Evolutionary conservation across 2,888 invertebrate genomes (phyloP).

Genomic region (Pandemis cinnamomeana): DNA sequence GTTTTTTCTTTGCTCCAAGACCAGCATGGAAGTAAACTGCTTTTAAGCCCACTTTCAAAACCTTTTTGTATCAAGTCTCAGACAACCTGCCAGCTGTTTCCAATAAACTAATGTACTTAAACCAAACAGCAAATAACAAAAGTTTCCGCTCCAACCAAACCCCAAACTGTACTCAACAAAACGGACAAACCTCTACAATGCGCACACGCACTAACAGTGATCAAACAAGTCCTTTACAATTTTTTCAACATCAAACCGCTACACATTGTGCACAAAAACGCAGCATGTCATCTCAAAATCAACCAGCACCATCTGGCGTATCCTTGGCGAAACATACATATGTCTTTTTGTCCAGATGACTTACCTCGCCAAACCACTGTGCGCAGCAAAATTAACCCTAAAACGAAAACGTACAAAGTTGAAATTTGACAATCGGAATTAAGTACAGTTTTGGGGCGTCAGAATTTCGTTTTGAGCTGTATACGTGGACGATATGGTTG

Average conservation of each 20-base stretch:
- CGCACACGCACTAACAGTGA: slow-evolving; percentile 33
- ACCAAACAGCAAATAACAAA: background rate
- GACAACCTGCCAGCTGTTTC: background rate
- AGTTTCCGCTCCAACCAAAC: slow-evolving; percentile 2
- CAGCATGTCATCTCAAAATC: slow-evolving; percentile 63
- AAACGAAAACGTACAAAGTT: slow-evolving; percentile 17
- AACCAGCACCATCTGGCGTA: slow-evolving; percentile 69
- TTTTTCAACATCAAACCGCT: slow-evolving; percentile 59
- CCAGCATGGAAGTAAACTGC: too few relatives aligned
- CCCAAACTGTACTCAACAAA: slow-evolving; percentile 17
- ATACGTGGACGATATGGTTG: slow-evolving; percentile 47
- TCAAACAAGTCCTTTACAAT: slow-evolving; percentile 34
- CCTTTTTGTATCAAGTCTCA: background rate
- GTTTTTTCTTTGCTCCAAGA: too few relatives aligned
- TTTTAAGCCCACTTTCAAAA: too few relatives aligned
- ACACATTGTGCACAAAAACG: slow-evolving; percentile 62
- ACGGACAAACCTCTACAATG: slow-evolving; percentile 11
- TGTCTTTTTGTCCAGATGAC: slow-evolving; percentile 75
- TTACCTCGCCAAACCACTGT: slow-evolving; percentile 53
- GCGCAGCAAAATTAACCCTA: slow-evolving; percentile 43
- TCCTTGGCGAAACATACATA: slow-evolving; percentile 73
- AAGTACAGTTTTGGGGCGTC: slow-evolving; percentile 25
- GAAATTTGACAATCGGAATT: slow-evolving; percentile 32
- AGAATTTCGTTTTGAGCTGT: slow-evolving; percentile 38
- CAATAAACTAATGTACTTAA: slow-evolving; percentile 1